Conservation (phyloP, 2,888 invertebrate genomes). For the Amorpha juglandis region DNA sequence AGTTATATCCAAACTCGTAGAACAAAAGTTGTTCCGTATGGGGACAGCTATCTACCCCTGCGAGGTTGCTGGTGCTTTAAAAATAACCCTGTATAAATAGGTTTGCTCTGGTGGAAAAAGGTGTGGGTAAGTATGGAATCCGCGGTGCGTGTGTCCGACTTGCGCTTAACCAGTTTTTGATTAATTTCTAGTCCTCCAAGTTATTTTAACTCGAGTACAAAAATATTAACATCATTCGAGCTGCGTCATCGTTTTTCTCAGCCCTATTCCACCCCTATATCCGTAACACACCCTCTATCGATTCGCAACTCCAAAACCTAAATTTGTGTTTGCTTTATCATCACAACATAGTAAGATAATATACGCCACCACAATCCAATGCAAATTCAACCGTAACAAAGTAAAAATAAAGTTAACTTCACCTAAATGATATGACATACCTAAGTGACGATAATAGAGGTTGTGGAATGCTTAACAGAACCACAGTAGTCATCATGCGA, state of each 20-base stretch:
- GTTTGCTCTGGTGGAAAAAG: too few species aligned
- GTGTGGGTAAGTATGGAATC: too few species aligned
- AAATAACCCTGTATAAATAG: too few species aligned
- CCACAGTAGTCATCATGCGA: not conserved
- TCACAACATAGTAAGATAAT: slow-evolving; percentile 14
- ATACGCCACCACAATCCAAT: slow-evolving; percentile 3
- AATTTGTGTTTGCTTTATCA: slow-evolving; percentile 63
- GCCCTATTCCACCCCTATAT: slow-evolving; percentile 47
- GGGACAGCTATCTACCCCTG: too few species aligned
- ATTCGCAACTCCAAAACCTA: slow-evolving; percentile 69
- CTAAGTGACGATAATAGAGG: not conserved
- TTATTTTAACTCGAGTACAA: not conserved
- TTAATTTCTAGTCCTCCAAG: too few species aligned
- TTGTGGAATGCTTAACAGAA: not conserved
- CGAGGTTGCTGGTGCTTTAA: too few species aligned
- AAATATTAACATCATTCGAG: not conserved
- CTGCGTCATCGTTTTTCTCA: slow-evolving; percentile 19
- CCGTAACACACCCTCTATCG: slow-evolving; percentile 66
- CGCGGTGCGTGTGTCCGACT: too few species aligned
- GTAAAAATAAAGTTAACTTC: rapidly evolving
- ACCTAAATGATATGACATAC: not conserved
- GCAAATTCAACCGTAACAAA: slow-evolving; percentile 25
- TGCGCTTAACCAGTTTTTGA: too few species aligned
- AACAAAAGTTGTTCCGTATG: too few species aligned
- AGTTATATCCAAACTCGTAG: too few species aligned